phyloP scores from a whole-genome alignment of 2,888 invertebrate genomes.

The Drosophila mayaguana region DNA sequence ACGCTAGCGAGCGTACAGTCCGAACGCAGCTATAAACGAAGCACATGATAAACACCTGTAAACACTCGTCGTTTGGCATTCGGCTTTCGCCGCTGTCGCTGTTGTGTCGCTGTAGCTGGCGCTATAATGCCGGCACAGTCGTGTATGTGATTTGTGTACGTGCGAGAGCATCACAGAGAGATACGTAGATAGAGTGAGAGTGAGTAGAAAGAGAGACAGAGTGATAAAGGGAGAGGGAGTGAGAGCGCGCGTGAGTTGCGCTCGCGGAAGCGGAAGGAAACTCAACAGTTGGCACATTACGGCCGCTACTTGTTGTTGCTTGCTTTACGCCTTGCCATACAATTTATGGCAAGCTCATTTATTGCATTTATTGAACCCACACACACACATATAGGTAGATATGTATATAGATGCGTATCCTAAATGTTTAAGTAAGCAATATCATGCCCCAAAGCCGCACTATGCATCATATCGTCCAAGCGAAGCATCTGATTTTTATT shows the following conservation, averaged over 20 bases:
- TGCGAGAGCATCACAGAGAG: slow-evolving; percentile 10
- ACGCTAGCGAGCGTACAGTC: background rate
- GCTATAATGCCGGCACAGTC: slow-evolving; percentile 42
- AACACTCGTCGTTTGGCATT: slow-evolving; percentile 50
- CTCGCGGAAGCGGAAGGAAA: slow-evolving; percentile 75
- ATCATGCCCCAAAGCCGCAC: slow-evolving; percentile 2
- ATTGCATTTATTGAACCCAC: slow-evolving; percentile 35
- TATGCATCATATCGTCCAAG: slow-evolving; percentile 28
- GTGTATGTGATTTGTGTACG: slow-evolving; percentile 23
- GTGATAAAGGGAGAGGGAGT: background rate
- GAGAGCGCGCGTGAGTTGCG: slow-evolving; percentile 7
- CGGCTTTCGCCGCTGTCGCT: slow-evolving; percentile 14
- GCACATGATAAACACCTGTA: slow-evolving; percentile 69
- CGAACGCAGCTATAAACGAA: slow-evolving; percentile 13
- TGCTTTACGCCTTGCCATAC: slow-evolving; percentile 22
- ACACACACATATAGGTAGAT: background rate
- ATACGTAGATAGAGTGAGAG: background rate
- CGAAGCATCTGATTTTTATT: slow-evolving; percentile 5
- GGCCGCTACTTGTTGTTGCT: slow-evolving; percentile 55
- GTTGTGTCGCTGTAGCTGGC: slow-evolving; percentile 11
- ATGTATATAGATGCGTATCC: background rate
- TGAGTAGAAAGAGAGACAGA: background rate
- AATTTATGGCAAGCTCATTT: slow-evolving; percentile 41
- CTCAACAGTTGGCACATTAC: slow-evolving; percentile 83
- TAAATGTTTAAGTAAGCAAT: background rate